Conservation (phyloP, 2,797 vertebrate species). For the Rhabdomys pumilio region DNA sequence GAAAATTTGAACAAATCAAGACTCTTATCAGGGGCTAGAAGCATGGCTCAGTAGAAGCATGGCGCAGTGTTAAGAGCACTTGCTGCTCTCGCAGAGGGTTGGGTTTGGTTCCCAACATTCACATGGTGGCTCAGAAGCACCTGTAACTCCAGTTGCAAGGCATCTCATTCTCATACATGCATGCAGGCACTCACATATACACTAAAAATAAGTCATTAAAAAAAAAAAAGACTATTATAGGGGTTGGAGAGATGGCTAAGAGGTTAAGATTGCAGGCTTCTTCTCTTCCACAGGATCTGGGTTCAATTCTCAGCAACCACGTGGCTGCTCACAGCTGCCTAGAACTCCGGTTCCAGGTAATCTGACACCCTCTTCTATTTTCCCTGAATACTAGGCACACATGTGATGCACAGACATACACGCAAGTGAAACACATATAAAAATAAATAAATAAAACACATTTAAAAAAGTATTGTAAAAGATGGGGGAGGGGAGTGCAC, state of each 20-base stretch:
- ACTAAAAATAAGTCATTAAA: neutral
- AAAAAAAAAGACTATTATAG: neutral
- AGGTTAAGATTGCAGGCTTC: too few relatives aligned
- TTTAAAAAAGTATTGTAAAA: neutral
- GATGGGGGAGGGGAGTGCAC: neutral
- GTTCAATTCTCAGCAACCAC: neutral
- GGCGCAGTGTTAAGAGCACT: neutral
- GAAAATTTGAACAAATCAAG: conserved; percentile 41
- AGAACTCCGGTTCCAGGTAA: neutral
- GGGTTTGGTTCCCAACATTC: neutral
- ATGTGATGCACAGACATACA: neutral
- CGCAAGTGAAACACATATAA: neutral
- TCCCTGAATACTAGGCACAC: neutral
- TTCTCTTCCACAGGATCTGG: neutral
- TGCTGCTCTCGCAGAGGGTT: neutral
- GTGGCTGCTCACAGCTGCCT: neutral
- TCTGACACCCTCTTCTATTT: neutral
- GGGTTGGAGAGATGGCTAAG: neutral
- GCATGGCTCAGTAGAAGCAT: neutral
- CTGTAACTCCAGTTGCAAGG: neutral
- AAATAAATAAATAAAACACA: neutral
- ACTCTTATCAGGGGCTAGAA: neutral
- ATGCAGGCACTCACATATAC: neutral
- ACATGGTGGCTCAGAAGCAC: neutral
- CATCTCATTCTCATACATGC: neutral